A percentile compares a stretch with the other conserved stretches of the same genome.
phyloP scores from a whole-genome alignment of 2,113 vertebrate genomes.

The Plecotus auritus region DNA sequence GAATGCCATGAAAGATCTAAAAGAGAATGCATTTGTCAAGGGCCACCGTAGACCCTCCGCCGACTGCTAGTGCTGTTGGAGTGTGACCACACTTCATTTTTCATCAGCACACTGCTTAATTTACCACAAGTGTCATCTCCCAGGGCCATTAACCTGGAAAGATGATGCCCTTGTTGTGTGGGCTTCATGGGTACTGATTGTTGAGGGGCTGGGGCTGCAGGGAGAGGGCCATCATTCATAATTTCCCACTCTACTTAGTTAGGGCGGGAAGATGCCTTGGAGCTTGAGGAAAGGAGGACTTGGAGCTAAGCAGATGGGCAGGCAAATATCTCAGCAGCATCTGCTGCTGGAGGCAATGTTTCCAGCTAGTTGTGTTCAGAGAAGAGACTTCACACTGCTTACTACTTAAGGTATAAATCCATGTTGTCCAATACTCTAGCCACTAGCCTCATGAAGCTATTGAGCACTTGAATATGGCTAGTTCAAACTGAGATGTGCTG shows the following conservation, averaged over 20 bases:
- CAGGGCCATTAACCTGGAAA: slow-evolving; percentile 60
- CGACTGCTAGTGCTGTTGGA: slow-evolving; percentile 40
- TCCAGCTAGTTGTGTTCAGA: neutral
- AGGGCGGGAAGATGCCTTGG: slow-evolving; percentile 4
- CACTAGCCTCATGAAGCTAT: neutral
- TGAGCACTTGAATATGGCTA: neutral
- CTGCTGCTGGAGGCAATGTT: neutral
- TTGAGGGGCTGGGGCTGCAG: neutral
- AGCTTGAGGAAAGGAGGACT: neutral
- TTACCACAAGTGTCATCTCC: slow-evolving; percentile 72
- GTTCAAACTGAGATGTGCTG: neutral
- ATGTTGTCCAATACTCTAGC: neutral
- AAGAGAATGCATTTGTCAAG: slow-evolving; percentile 60
- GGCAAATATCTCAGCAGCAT: neutral
- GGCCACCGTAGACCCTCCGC: slow-evolving; percentile 28
- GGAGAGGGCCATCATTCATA: slow-evolving; percentile 48
- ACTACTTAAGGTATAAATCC: neutral
- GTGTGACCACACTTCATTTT: slow-evolving; percentile 68
- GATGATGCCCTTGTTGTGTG: slow-evolving; percentile 58
- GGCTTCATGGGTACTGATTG: neutral
- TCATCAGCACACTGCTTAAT: slow-evolving; percentile 73
- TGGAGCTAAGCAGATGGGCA: slow-evolving; percentile 7
- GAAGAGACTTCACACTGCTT: neutral
- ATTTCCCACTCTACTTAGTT: slow-evolving; percentile 47
- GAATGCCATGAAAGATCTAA: neutral